A percentile compares a stretch with the other conserved stretches of the same genome.
Conservation (phyloP, 2,113 vertebrate species). For the Chrysemys picta region DNA sequence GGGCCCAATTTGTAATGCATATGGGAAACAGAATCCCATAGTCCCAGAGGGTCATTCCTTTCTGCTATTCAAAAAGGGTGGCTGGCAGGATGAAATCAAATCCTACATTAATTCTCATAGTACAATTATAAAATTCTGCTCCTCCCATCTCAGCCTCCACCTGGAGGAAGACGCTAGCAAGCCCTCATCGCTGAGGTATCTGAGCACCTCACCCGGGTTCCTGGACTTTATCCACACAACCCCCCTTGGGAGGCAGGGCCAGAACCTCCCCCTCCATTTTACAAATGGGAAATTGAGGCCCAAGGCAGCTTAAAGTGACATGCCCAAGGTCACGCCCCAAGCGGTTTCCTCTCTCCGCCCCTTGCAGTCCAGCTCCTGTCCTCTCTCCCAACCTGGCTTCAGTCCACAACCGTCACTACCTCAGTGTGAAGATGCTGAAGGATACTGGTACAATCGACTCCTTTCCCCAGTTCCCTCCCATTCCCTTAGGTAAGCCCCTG, state of each 20-base stretch:
- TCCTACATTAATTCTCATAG: too few relatives aligned
- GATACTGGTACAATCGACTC: too few relatives aligned
- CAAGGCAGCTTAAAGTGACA: neutral
- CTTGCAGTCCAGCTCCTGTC: neutral
- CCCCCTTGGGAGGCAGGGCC: neutral
- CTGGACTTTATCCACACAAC: neutral
- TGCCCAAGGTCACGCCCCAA: neutral
- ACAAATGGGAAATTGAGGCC: neutral
- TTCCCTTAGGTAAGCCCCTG: rapidly evolving
- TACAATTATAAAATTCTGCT: too few relatives aligned
- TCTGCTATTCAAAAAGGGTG: too few relatives aligned
- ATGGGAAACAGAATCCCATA: too few relatives aligned
- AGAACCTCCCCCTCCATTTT: rapidly evolving
- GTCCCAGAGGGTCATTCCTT: too few relatives aligned
- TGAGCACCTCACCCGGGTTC: neutral
- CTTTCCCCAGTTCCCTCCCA: neutral
- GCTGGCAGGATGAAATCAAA: too few relatives aligned
- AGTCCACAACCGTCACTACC: neutral
- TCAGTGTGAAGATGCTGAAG: neutral
- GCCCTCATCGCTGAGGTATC: neutral
- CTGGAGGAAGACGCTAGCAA: neutral
- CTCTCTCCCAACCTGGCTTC: neutral
- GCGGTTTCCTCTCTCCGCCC: neutral
- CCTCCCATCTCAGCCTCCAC: too few relatives aligned
- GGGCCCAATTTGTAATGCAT: too few relatives aligned